These are phyloP conservation scores for Pomatorhinus ruficollis DNA, from an alignment of 2,113 vertebrate species.

Conservation along the genomic window DNA sequence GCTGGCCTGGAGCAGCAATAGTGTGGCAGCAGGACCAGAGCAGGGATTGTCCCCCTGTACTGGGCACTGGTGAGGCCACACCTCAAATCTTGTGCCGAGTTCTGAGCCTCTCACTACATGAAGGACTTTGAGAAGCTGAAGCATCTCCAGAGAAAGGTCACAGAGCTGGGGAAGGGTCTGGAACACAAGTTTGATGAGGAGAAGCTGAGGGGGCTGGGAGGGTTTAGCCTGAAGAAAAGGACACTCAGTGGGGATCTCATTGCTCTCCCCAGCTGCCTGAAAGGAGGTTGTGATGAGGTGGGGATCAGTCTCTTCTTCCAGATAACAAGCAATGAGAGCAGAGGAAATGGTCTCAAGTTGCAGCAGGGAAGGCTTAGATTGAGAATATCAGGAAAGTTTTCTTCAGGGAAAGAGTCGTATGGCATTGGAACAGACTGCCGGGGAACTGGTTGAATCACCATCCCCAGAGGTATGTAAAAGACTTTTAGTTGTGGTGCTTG, in stretches of 20 bases:
- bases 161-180: not conserved
- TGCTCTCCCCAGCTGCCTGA: not conserved
- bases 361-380: not conserved
- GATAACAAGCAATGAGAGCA: not conserved
- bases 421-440: not conserved
- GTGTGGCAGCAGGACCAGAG: not conserved
- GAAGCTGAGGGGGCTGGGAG: not conserved
- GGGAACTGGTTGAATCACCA: not conserved
- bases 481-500: not conserved
- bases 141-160: accelerated
- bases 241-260: not conserved
- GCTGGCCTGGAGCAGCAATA: not conserved
- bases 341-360: not conserved
- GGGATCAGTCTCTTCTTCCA: not conserved
- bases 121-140: accelerated
- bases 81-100: not conserved
- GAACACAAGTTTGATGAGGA: not conserved
- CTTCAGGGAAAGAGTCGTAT: not conserved
- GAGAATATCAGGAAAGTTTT: not conserved
- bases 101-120: not conserved
- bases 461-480: not conserved
- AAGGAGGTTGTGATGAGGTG: accelerated
- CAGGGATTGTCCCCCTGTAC: not conserved
- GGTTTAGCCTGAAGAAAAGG: not conserved
- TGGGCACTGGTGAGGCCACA: accelerated